Base-by-base conservation (phyloP, 2,888 invertebrate species). In the Apotomis turbidana region DNA sequence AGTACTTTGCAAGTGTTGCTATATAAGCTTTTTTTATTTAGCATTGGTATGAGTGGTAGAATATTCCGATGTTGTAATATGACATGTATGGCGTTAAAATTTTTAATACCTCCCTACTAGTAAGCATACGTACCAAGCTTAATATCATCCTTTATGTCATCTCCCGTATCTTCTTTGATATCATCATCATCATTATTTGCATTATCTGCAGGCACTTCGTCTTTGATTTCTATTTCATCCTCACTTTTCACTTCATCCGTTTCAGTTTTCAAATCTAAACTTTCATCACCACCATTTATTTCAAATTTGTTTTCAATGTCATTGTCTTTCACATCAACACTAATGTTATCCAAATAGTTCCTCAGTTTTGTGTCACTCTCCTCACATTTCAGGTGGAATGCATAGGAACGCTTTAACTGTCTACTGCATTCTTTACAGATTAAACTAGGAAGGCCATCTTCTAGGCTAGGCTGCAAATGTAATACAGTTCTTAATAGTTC, bases 391-490 rank as follows among this genome's bases (percentile, higher is more conserved):
- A 85, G 74, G 69, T 88, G 88, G 74, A 93, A 93, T n/a, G 82
- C 68, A 70, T 88, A 93, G 0, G 87, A 79, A 61, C 85, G 81
- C 78, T 90, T 92, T 0, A 93, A 79, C 66, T 89, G 89, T 51
- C 85, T 83, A 68, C 82, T 80, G 75, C 93, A 93, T 36, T 89
- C 89, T 75, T 90, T 93, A 74, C 93, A 93, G 67, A 93, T 91
- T 63, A 83, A 76, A 13, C 85, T 83, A 2, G 93, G 93, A 46
- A 93, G 75, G 61, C 89, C 87, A 76, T 93, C 93, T 13, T 85
- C 86, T 81, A 79, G 74, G 36, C 73, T 76, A 9, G 88, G 89
- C 93, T 93, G 78, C 10, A 85, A 81, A 12, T 12, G 38, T 63
- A 71, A 63, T 27, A 27, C 27, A 27, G 27, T 27, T 27, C 2